phyloP scores from a whole-genome alignment of 2,797 vertebrate species.

The Pantherophis vulpinus region DNA sequence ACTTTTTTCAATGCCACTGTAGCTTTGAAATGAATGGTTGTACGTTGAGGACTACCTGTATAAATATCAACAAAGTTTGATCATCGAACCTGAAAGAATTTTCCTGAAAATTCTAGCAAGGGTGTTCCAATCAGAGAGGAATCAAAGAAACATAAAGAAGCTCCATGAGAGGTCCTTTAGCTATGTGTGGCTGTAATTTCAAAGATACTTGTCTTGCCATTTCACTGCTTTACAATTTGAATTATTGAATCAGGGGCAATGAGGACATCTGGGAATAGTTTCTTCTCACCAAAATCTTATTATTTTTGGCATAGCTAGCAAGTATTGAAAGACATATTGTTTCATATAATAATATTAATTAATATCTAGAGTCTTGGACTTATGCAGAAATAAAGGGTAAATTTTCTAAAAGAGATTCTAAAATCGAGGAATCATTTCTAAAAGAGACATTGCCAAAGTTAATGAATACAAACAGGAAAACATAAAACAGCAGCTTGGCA shows the following conservation, averaged over 20 bases:
- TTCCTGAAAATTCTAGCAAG: background rate
- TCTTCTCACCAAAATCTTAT: slow-evolving; percentile 17
- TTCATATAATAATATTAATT: slow-evolving; percentile 24
- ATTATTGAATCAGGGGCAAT: slow-evolving; percentile 20
- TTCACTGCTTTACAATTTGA: background rate
- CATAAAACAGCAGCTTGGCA: background rate
- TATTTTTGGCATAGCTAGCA: background rate
- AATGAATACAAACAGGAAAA: background rate
- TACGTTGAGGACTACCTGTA: background rate
- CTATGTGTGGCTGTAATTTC: slow-evolving; percentile 18
- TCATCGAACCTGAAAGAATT: slow-evolving; percentile 5
- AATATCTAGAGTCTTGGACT: background rate
- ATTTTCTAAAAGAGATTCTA: background rate
- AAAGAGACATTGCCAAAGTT: background rate
- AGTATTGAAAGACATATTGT: slow-evolving; percentile 3
- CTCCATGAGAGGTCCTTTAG: slow-evolving; percentile 10
- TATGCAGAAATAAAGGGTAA: background rate
- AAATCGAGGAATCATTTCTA: background rate
- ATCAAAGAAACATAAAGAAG: background rate
- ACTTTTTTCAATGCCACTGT: background rate
- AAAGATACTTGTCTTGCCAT: slow-evolving; percentile 15
- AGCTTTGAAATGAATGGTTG: background rate
- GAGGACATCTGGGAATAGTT: slow-evolving; percentile 9
- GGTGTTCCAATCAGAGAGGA: background rate
- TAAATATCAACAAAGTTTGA: background rate